Evolutionary conservation across 53 echinoderm and acorn worm species (phyloP).

Genomic region (Stichopus horrens): DNA sequence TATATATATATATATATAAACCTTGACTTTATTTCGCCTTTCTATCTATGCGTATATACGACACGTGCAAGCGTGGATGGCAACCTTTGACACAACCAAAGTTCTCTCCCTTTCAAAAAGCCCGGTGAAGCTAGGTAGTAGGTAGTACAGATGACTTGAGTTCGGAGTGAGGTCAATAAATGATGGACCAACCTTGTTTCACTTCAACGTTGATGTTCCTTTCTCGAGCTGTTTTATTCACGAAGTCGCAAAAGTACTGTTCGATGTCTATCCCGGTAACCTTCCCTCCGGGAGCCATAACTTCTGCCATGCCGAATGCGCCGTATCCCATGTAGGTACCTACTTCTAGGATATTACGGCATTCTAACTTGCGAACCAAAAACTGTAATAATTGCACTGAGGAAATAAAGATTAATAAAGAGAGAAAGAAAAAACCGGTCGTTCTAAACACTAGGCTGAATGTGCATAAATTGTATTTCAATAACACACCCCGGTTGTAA

Average conservation of each 20-base stretch:
- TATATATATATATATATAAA: no score
- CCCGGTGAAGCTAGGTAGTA: not conserved
- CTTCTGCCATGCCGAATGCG: constrained; percentile 61
- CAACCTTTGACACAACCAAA: no score
- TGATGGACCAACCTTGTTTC: not conserved
- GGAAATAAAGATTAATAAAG: not conserved
- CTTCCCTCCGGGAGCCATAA: constrained; percentile 54
- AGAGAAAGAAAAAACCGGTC: not conserved
- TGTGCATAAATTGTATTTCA: not conserved
- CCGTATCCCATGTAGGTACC: constrained; percentile 57
- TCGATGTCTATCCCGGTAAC: constrained; percentile 48
- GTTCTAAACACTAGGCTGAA: not conserved
- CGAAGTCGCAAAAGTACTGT: constrained; percentile 43
- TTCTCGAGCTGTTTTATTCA: not conserved
- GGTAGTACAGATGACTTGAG: not conserved
- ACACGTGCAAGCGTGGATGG: no score
- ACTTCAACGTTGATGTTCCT: constrained; percentile 37
- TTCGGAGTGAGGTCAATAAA: not conserved
- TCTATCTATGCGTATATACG: no score
- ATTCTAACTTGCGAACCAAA: constrained; percentile 34
- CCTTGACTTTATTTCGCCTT: no score
- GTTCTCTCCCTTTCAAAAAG: no score
- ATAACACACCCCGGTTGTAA: not conserved
- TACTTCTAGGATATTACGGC: constrained; percentile 49
- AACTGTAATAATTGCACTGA: constrained; percentile 49